Conservation (phyloP, 2,113 vertebrate species). For the Sapajus apella region DNA sequence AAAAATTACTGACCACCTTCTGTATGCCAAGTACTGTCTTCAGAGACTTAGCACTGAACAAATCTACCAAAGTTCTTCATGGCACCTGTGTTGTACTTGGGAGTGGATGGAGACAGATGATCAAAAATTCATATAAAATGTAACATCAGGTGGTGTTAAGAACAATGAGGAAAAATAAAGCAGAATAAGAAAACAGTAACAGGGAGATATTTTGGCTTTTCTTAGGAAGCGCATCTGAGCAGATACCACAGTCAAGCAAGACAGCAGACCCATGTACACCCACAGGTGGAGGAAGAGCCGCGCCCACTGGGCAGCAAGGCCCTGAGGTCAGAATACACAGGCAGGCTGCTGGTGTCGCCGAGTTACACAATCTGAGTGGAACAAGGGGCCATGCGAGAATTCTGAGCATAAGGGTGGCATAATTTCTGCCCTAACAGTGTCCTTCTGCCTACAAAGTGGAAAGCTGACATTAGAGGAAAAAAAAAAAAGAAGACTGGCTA, state of each 20-base stretch:
- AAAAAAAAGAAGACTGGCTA: background rate
- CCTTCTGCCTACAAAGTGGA: background rate
- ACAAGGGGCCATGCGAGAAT: background rate
- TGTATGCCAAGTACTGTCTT: background rate
- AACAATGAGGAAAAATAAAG: background rate
- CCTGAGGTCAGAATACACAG: fast-evolving
- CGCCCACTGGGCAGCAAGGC: no score
- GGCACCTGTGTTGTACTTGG: background rate
- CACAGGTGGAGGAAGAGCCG: fast-evolving
- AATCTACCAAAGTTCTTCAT: background rate
- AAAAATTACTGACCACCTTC: background rate
- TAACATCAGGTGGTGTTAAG: background rate
- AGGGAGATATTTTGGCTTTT: background rate
- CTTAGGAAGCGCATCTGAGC: background rate
- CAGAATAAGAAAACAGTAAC: background rate
- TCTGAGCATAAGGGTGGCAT: background rate
- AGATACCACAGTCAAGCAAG: fast-evolving
- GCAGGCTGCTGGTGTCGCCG: fast-evolving
- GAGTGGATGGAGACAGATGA: background rate
- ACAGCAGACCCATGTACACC: fast-evolving
- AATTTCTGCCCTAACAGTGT: background rate
- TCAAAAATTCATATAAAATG: background rate
- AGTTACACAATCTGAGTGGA: background rate
- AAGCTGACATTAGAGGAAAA: background rate
- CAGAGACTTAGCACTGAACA: background rate